Evolutionary conservation across 2,888 invertebrate species (phyloP).

Genomic region (Aleiodes leptofemur): DNA sequence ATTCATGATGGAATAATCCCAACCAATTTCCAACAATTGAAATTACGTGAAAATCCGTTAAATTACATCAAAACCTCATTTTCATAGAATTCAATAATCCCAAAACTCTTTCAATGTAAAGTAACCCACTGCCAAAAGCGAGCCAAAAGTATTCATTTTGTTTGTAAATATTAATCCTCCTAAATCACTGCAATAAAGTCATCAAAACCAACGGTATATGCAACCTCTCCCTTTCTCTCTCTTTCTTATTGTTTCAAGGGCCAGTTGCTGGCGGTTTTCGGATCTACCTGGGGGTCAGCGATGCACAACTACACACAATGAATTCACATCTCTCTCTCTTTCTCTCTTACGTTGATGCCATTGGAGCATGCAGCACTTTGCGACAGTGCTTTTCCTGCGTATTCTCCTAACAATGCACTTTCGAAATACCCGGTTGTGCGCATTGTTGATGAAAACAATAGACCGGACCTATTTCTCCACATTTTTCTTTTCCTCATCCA

Average conservation of each 20-base stretch:
- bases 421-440: conserved; percentile 23
- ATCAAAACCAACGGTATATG: conserved; percentile 13
- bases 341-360: conserved; percentile 1
- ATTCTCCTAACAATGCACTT: conserved; percentile 19
- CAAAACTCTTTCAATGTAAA: background rate
- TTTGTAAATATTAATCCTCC: conserved; percentile 13
- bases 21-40: too few relatives aligned
- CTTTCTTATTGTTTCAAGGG: background rate
- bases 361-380: conserved; percentile 27
- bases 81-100: background rate
- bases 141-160: background rate
- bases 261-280: conserved; percentile 7
- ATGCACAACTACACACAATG: conserved; percentile 23
- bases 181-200: conserved; percentile 30
- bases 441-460: conserved; percentile 30
- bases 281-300: conserved; percentile 22
- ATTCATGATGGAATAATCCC: too few relatives aligned
- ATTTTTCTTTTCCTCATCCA: conserved; percentile 4
- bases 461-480: conserved; percentile 28
- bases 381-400: conserved; percentile 28
- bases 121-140: background rate
- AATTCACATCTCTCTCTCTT: too few relatives aligned
- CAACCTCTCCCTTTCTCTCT: background rate
- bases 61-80: background rate
- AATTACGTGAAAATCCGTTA: background rate